These are phyloP conservation scores for Drosophila nikananu DNA, from an alignment of 1,140 invertebrate species.

Conservation along the genomic window DNA sequence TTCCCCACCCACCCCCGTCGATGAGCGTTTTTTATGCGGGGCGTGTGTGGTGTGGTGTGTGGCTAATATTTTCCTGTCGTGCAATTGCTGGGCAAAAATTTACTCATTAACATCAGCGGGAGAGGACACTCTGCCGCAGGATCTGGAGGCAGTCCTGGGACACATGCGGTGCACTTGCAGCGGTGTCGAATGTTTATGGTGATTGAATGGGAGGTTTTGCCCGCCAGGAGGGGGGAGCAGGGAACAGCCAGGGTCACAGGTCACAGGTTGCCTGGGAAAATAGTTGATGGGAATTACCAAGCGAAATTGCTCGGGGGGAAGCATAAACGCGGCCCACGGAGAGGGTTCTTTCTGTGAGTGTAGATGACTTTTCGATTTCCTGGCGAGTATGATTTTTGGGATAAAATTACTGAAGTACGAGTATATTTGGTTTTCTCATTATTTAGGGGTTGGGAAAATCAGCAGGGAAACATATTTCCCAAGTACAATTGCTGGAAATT, in stretches of 20 bases:
- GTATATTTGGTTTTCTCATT: background rate
- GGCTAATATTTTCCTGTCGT: slow-evolving; percentile 80
- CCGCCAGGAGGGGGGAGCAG: background rate
- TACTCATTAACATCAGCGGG: slow-evolving; percentile 75
- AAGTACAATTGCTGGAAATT: background rate
- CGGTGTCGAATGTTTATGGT: slow-evolving; percentile 63
- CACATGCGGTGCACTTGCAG: slow-evolving; percentile 79
- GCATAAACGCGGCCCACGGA: slow-evolving; percentile 15
- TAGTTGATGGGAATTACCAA: slow-evolving; percentile 35
- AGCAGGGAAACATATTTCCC: slow-evolving; percentile 6
- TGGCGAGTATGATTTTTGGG: background rate
- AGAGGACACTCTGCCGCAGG: slow-evolving; percentile 24
- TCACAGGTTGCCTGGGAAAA: slow-evolving; percentile 71
- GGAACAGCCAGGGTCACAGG: slow-evolving; percentile 24
- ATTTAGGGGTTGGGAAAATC: slow-evolving; percentile 22
- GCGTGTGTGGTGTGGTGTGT: slow-evolving; percentile 74
- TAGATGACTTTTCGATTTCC: slow-evolving; percentile 38
- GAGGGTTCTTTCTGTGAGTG: slow-evolving; percentile 4
- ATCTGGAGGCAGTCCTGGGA: slow-evolving; percentile 34
- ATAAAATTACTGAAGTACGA: background rate
- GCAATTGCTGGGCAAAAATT: slow-evolving; percentile 65
- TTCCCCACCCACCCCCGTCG: slow-evolving; percentile 2
- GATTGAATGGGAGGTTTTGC: slow-evolving; percentile 61
- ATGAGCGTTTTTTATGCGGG: slow-evolving; percentile 72
- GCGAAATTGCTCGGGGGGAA: slow-evolving; percentile 7